Base-by-base conservation (phyloP, 2,113 vertebrate species). In the Machaerirhynchus nigripectus region DNA sequence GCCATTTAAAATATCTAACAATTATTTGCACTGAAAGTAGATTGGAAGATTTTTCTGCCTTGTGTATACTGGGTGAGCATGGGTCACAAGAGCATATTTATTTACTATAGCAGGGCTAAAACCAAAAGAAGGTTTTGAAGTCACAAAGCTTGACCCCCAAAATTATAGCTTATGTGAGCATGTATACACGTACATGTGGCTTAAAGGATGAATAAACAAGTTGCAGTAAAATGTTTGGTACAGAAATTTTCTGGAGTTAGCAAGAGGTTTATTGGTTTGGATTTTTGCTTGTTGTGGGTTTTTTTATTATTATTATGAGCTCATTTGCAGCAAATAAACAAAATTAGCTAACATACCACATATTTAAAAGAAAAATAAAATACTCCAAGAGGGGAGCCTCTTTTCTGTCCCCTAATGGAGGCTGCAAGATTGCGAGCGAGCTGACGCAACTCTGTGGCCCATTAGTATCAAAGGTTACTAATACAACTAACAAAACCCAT, bases 391-490 rank as follows among this genome's bases (percentile, higher is more conserved):
- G 52, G 69, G 56, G 78, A 94, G 42, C 11, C 42, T 92, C n/a
- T 47, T 85, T 76, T 76, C 13, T 86, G 31, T 83, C n/a, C 16
- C 28, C 31, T 57, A 50, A 55, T 22, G 64, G 80, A 69, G 30
- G 55, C 7, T 74, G 30, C 86, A 77, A 12, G 60, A 57, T 50
- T 70, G 40, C 1, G 6, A 57, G 55, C 1, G 39, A 78, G 47
- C 69, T 95, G 68, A 92, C 3, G 37, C 59, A 93, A 74, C 33
- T 50, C 35, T 0, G 6, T 73, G 75, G 57, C 67, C 95, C 63
- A 31, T 76, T 85, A 53, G 71, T 92, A 67, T 73, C 94, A 90
- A 88, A 95, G 89, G 89, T 87, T 87, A 65, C 52, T 78, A 37
- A 90, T 55, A 70, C 22, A 93, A 50, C 86, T 44, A 78, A 81